Conservation (phyloP, 2,797 vertebrate genomes). For the Hippoglossus hippoglossus region DNA sequence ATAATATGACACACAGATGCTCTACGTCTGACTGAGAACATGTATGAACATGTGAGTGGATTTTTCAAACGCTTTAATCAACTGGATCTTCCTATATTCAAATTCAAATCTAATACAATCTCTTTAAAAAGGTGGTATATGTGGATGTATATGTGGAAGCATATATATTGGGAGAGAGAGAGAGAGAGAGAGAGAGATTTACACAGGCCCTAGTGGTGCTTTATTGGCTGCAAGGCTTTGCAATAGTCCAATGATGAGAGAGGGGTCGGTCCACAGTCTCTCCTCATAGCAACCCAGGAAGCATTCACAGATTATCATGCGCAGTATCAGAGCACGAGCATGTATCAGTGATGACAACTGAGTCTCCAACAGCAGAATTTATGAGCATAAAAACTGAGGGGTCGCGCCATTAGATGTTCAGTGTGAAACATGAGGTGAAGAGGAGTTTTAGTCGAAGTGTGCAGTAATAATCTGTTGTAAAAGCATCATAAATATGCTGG, state of each 20-base stretch:
- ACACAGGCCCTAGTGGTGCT: conserved; percentile 37
- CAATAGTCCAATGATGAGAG: conserved; percentile 62
- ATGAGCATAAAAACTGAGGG: conserved; percentile 10
- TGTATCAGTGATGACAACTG: conserved; percentile 32
- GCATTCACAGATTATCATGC: conserved; percentile 42
- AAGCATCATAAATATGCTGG: not conserved
- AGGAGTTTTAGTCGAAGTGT: conserved; percentile 1
- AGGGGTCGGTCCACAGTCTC: conserved; percentile 54
- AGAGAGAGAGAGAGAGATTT: conserved; percentile 7
- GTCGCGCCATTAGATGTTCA: not conserved
- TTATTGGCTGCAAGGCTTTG: conserved; percentile 69
- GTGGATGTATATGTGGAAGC: conserved; percentile 15
- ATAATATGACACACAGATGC: not conserved
- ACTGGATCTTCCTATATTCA: not conserved
- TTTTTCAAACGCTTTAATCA: not conserved
- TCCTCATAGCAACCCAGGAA: conserved; percentile 76
- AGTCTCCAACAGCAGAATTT: conserved; percentile 16
- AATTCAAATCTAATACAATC: not conserved
- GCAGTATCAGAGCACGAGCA: conserved; percentile 19
- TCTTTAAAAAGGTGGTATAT: conserved; percentile 1
- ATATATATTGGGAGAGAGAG: conserved; percentile 14
- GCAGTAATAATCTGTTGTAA: not conserved
- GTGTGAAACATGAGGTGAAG: conserved; percentile 17
- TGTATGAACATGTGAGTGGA: not conserved
- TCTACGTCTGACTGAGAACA: not conserved